Percentiles rank a stretch among this genome's conserved stretches.
These are phyloP conservation scores for Enteromius fasciolatus DNA, from an alignment of 2,797 vertebrate genomes.

Conservation along the genomic window DNA sequence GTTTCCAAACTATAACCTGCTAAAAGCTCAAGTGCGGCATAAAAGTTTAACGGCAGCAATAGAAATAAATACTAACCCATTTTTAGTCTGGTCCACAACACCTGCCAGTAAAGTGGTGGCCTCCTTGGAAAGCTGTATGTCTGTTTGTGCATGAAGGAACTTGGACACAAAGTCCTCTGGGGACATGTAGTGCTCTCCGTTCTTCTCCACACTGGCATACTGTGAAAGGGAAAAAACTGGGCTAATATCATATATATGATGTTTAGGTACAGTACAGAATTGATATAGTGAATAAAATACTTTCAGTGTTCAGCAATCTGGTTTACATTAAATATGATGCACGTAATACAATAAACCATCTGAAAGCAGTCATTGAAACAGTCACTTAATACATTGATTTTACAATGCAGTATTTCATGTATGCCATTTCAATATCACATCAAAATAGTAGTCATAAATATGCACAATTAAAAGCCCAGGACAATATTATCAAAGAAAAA, in stretches of 20 bases:
- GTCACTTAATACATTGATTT: not conserved
- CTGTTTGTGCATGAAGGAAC: constrained; percentile 83
- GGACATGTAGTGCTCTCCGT: constrained; percentile 85
- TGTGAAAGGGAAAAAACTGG: constrained; percentile 63
- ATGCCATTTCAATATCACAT: not conserved
- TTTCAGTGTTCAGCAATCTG: not conserved
- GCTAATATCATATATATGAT: not conserved
- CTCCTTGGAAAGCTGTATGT: constrained; percentile 77
- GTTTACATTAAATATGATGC: not conserved
- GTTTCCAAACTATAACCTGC: not conserved
- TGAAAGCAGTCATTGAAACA: not conserved
- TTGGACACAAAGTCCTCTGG: constrained; percentile 83
- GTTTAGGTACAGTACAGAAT: not conserved
- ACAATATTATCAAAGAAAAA: not conserved
- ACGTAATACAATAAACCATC: not conserved
- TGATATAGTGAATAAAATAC: not conserved
- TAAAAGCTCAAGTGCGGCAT: not conserved
- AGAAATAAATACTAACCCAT: constrained; percentile 77
- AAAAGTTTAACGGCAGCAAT: not conserved
- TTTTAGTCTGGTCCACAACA: constrained; percentile 88
- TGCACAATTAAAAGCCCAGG: not conserved
- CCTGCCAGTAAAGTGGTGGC: constrained; percentile 82
- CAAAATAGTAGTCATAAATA: not conserved
- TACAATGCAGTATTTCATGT: not conserved
- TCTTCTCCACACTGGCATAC: constrained; percentile 86